Percentiles rank a stretch among this genome's conserved stretches.
phyloP scores from a whole-genome alignment of 2,797 vertebrate genomes.

The Eutrigla gurnardus region DNA sequence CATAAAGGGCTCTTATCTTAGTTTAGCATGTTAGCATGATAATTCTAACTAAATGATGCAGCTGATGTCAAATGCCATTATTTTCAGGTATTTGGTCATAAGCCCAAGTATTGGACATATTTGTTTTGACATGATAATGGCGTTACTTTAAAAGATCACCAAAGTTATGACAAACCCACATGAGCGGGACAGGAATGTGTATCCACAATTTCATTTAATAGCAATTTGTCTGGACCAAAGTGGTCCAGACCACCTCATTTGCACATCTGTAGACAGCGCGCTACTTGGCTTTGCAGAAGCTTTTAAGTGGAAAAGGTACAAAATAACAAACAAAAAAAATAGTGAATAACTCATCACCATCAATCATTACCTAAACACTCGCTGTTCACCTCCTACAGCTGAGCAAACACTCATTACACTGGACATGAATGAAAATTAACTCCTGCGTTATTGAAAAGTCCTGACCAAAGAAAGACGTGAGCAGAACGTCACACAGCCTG shows the following conservation, averaged over 20 bases:
- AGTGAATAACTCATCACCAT: neutral
- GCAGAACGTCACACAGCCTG: conserved; percentile 42
- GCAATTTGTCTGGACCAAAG: neutral
- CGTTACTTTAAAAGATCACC: neutral
- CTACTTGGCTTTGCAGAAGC: neutral
- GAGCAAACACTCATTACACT: conserved; percentile 35
- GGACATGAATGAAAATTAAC: conserved; percentile 5
- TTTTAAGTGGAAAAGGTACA: neutral
- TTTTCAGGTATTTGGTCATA: neutral
- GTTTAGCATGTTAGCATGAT: neutral
- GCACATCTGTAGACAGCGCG: no score
- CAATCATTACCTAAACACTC: neutral
- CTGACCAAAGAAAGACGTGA: conserved; percentile 38
- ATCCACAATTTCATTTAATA: no score
- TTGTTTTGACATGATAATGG: neutral
- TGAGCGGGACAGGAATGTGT: neutral
- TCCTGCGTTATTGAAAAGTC: conserved; percentile 23
- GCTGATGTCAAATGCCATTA: neutral
- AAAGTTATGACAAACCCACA: no score
- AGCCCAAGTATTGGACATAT: neutral
- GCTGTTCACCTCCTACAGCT: conserved; percentile 31
- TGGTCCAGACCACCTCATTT: no score
- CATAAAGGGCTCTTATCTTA: neutral
- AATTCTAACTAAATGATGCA: neutral
- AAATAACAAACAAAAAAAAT: neutral